Evolutionary conservation across 2,888 invertebrate genomes (phyloP).

Genomic region (Thymelicus sylvestris): DNA sequence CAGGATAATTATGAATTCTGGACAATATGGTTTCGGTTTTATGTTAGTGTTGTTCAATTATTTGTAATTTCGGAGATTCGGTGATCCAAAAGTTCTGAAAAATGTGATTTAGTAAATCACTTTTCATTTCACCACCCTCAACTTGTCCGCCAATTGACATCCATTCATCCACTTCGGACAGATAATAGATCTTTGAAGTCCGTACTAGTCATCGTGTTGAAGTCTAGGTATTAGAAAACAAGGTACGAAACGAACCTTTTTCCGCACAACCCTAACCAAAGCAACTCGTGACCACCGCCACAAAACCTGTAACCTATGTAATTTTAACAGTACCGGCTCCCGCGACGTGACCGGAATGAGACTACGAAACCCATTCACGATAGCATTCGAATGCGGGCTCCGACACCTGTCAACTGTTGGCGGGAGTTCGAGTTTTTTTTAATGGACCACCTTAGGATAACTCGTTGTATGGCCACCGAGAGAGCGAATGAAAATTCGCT

Average conservation of each 20-base stretch:
- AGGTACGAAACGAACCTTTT: background rate
- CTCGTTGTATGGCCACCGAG: background rate
- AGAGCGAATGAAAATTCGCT: background rate
- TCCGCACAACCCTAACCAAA: slow-evolving; percentile 4
- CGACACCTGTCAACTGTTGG: slow-evolving; percentile 45
- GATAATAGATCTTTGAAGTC: no score
- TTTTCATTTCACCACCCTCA: no score
- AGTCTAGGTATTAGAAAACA: background rate
- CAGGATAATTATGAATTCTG: no score
- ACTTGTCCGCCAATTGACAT: no score
- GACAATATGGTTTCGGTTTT: no score
- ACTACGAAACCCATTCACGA: slow-evolving; percentile 15
- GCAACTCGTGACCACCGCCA: slow-evolving; percentile 11
- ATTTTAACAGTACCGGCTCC: slow-evolving; percentile 13
- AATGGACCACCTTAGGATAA: background rate
- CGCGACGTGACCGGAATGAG: slow-evolving; percentile 21
- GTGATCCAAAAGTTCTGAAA: no score
- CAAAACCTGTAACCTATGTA: slow-evolving; percentile 18
- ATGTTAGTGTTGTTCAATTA: no score
- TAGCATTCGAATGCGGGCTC: slow-evolving; percentile 44
- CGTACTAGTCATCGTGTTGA: background rate
- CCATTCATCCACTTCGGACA: no score
- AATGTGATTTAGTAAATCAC: no score
- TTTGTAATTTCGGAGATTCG: no score
- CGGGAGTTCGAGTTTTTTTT: slow-evolving; percentile 33